Base-by-base conservation (phyloP, 2,113 vertebrate genomes). In the Crotalus horridus region DNA sequence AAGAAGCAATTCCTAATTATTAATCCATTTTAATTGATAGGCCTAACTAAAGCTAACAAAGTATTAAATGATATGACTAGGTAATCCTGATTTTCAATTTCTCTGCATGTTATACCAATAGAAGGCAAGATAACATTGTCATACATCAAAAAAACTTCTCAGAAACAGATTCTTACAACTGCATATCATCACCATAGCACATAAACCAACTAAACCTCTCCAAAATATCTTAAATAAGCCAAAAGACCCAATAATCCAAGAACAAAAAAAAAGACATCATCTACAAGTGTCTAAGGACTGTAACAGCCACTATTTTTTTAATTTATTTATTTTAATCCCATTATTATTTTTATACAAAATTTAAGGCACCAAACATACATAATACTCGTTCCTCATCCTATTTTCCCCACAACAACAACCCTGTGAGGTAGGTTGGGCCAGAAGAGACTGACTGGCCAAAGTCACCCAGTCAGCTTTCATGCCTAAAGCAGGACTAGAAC, bases 31-130 rank as follows among this genome's bases (percentile, higher is more conserved):
- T n/a, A 55, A 17, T 94, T 91, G 26, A 1, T 0, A 33, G 0
- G 39, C 0, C 33, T 88, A 54, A 85, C 61, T 51, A 64, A 54
- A 88, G 46, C 85, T 26, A 92, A 88, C 56, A 54, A 90, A 4
- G 12, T 46, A 48, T 23, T 85, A 11, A 6, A 17, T 93, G 10
- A 89, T 26, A 24, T 51, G 64, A 87, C 6, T 54, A 53, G 10
- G 12, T 53, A 53, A 9, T 53, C 2, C 33, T 33, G 58, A 33
- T 11, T 94, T 55, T 56, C 13, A 69, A 17, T 9, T 87, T 43
- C 59, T 88, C 95, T 94, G n/a, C 53, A 93, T 29, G 17, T 13
- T 48, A 69, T n/a, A 69, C 29, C 64, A 69, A 69, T 33, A 69
- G 29, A 69, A 33, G 64, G 64, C 64, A 69, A 69, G 29, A 69